These are phyloP conservation scores for Trichogramma pretiosum DNA, from an alignment of 1,140 invertebrate species.

Conservation along the genomic window DNA sequence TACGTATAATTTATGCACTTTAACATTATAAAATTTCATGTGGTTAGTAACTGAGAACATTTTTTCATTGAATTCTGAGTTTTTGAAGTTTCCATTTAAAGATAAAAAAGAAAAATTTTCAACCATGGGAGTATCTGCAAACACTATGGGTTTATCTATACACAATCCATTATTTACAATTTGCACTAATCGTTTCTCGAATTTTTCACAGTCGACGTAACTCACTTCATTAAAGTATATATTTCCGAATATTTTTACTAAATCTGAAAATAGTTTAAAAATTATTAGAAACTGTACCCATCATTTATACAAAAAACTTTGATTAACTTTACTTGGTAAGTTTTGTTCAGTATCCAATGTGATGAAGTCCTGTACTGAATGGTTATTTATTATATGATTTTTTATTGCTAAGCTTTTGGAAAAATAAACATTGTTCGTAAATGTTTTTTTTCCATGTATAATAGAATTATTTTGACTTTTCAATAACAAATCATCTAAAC, in stretches of 20 bases:
- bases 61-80: conserved; percentile 16
- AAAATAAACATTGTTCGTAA: conserved; percentile 21
- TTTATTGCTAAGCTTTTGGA: conserved; percentile 18
- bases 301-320: not conserved
- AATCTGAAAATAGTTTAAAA: conserved; percentile 23
- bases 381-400: conserved; percentile 25
- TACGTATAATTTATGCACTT: conserved; percentile 18
- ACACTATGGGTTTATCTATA: conserved; percentile 25
- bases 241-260: conserved; percentile 26
- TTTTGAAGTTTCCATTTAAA: conserved; percentile 22
- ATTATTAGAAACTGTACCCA: not conserved
- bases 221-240: conserved; percentile 23
- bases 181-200: too few relatives aligned
- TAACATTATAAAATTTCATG: conserved; percentile 22
- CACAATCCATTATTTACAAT: too few relatives aligned
- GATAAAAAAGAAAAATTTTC: conserved; percentile 23
- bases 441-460: conserved; percentile 29
- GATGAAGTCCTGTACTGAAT: conserved; percentile 25
- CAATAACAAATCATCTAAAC: conserved; percentile 28
- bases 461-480: conserved; percentile 22
- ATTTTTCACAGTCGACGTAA: conserved; percentile 15
- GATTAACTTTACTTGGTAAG: conserved; percentile 24
- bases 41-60: conserved; percentile 18
- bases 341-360: conserved; percentile 27
- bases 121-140: conserved; percentile 20